These are phyloP conservation scores for Porites lutea DNA, from an alignment of 64 coral and sea anemone genomes.

Conservation along the genomic window DNA sequence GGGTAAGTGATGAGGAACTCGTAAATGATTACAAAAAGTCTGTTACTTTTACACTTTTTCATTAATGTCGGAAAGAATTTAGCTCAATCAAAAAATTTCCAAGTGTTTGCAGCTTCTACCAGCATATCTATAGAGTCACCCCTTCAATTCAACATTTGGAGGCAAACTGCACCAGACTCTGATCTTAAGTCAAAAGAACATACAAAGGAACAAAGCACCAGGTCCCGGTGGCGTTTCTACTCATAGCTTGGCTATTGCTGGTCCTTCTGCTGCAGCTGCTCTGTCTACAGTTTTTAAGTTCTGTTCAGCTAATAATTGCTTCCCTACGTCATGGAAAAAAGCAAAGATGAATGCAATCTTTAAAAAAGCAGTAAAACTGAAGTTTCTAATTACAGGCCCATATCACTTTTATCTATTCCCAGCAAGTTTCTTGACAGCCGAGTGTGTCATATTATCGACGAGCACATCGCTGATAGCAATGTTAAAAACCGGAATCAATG, in stretches of 20 bases:
- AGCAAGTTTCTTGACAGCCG: slow-evolving; percentile 23
- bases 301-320: background rate
- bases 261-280: background rate
- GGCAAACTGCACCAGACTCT: background rate
- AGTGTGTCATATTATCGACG: slow-evolving; percentile 34
- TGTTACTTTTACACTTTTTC: background rate
- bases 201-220: background rate
- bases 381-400: slow-evolving; percentile 15
- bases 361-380: slow-evolving; percentile 11
- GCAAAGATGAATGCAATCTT: slow-evolving; percentile 8
- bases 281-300: background rate
- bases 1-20: background rate
- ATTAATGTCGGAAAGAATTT: background rate
- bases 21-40: background rate
- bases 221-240: background rate
- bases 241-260: background rate
- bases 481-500: slow-evolving; percentile 1
- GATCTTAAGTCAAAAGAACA: background rate
- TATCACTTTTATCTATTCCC: slow-evolving; percentile 10
- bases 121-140: background rate
- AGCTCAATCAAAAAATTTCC: background rate
- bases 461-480: background rate
- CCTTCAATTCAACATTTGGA: background rate
- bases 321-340: background rate
- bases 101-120: background rate